A percentile compares a stretch with the other conserved stretches of the same genome.
phyloP scores from a whole-genome alignment of 2,888 invertebrate genomes.

The Neoitamus cyanurus region DNA sequence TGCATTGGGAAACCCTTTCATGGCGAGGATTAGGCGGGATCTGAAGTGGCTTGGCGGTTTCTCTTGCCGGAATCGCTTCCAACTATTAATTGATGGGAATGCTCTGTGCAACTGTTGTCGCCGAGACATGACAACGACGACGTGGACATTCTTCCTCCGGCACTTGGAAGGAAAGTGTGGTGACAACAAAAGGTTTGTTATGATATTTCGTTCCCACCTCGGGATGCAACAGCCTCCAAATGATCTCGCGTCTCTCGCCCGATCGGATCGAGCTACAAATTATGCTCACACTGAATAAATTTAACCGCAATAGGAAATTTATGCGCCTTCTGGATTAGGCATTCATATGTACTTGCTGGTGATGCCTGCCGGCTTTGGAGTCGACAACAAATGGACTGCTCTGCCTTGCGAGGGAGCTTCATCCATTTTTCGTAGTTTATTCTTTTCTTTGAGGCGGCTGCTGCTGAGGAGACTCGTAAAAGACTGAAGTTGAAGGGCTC shows the following conservation, averaged over 20 bases:
- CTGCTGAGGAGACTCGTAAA: neutral
- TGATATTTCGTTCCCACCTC: neutral
- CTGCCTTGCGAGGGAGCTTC: neutral
- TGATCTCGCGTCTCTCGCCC: neutral
- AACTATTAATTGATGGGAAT: slow-evolving; percentile 16
- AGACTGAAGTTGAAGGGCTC: neutral
- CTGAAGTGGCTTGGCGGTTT: slow-evolving; percentile 3
- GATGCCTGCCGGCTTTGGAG: neutral
- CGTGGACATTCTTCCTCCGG: neutral
- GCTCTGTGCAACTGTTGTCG: neutral
- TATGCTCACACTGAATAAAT: neutral
- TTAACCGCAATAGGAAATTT: neutral
- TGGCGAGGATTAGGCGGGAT: neutral
- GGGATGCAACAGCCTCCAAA: neutral
- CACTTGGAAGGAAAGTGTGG: neutral
- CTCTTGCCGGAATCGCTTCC: neutral
- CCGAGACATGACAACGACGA: neutral
- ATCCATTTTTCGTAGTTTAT: neutral
- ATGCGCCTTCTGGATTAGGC: neutral
- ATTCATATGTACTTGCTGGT: no score
- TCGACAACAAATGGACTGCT: neutral
- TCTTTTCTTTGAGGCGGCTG: neutral
- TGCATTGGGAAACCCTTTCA: slow-evolving; percentile 4
- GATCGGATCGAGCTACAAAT: neutral
- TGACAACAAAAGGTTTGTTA: neutral